Percentiles rank a stretch among this genome's conserved stretches.
Evolutionary conservation across 2,888 invertebrate species (phyloP).

Genomic region (Aquatica leii): DNA sequence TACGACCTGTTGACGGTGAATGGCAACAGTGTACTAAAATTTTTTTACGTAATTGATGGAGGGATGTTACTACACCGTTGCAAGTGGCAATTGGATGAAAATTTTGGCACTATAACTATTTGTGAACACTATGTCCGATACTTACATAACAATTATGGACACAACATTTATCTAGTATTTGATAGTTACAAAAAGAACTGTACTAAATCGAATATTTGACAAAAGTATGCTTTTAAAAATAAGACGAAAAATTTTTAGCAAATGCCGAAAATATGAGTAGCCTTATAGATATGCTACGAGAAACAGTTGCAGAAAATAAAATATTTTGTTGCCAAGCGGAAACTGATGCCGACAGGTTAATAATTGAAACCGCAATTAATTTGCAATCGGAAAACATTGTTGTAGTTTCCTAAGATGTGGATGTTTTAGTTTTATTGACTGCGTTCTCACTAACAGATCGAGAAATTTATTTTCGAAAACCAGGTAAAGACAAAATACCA

Average conservation of each 20-base stretch:
- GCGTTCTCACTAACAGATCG: not conserved
- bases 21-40: conserved; percentile 6
- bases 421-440: not conserved
- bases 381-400: too few relatives aligned
- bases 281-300: conserved; percentile 18
- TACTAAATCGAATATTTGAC: conserved; percentile 1
- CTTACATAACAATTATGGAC: too few relatives aligned
- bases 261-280: conserved; percentile 35
- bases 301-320: not conserved
- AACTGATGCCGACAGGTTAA: too few relatives aligned
- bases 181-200: too few relatives aligned
- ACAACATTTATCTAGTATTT: too few relatives aligned
- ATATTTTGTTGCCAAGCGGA: too few relatives aligned
- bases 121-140: too few relatives aligned
- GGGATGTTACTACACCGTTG: conserved; percentile 4
- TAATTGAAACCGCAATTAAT: too few relatives aligned
- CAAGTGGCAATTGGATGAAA: too few relatives aligned
- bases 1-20: conserved; percentile 8
- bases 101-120: too few relatives aligned
- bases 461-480: too few relatives aligned
- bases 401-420: too few relatives aligned
- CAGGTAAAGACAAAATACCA: not conserved
- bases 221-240: conserved; percentile 3
- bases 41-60: conserved; percentile 5
- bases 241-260: conserved; percentile 23